Conservation (phyloP, 35 echinoderm and acorn worm species). For the Lytechinus variegatus region DNA sequence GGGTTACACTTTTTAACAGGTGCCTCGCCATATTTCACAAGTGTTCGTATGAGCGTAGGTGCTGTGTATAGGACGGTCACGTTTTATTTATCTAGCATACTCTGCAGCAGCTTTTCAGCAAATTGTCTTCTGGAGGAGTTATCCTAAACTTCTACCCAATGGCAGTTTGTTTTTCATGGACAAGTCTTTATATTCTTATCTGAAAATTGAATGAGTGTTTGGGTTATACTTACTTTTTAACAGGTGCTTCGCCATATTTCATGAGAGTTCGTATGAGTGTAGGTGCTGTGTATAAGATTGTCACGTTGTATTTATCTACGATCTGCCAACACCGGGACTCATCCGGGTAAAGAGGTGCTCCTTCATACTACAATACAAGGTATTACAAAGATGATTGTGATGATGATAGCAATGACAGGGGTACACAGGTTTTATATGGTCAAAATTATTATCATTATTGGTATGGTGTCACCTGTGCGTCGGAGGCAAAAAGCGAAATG, state of each 20-base stretch:
- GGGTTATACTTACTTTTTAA: conserved; percentile 86
- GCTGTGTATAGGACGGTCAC: conserved; percentile 90
- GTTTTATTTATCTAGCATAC: conserved; percentile 96
- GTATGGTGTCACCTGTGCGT: too few species aligned
- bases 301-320: conserved; percentile 91
- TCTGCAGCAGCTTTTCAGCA: too few species aligned
- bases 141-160: too few species aligned
- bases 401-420: background rate
- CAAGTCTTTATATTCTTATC: too few species aligned
- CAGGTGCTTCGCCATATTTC: conserved; percentile 88
- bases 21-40: conserved; percentile 93
- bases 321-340: conserved; percentile 83
- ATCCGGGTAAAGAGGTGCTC: conserved; percentile 87
- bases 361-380: conserved; percentile 85
- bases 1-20: conserved; percentile 78
- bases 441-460: too few species aligned
- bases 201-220: too few species aligned
- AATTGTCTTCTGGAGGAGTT: too few species aligned
- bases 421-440: too few species aligned
- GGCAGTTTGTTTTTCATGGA: too few species aligned
- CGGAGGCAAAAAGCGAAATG: too few species aligned
- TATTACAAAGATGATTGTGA: background rate
- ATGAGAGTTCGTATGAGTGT: conserved; percentile 92
- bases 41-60: conserved; percentile 86
- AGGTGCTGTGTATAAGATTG: conserved; percentile 91